phyloP scores from a whole-genome alignment of 2,888 invertebrate genomes.

The Deilephila elpenor region DNA sequence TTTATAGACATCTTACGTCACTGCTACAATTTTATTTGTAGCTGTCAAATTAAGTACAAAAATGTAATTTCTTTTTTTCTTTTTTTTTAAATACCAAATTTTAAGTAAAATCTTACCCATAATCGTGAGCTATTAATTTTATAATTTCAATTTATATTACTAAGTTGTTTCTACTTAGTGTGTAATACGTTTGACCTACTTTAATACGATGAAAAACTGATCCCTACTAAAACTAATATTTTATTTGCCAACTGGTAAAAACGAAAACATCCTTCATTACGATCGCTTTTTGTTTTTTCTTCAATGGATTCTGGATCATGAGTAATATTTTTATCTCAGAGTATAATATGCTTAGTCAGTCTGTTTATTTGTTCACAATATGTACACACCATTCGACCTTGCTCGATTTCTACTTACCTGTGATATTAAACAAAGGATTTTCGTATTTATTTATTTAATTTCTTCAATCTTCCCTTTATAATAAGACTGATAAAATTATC shows the following conservation, averaged over 20 bases:
- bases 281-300: neutral
- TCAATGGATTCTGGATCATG: neutral
- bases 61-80: too few species aligned
- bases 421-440: neutral
- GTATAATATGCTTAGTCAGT: neutral
- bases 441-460: neutral
- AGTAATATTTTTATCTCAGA: neutral
- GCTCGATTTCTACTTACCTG: neutral
- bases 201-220: neutral
- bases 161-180: neutral
- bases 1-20: neutral
- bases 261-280: neutral
- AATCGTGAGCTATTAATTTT: too few species aligned
- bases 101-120: too few species aligned
- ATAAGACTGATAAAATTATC: too few species aligned
- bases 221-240: neutral
- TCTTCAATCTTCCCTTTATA: neutral
- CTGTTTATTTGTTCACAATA: neutral
- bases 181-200: neutral
- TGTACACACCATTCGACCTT: neutral
- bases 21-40: neutral
- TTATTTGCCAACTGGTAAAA: neutral
- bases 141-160: too few species aligned
- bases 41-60: too few species aligned
- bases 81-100: too few species aligned